Conservation (phyloP, 2,113 vertebrate species). For the Coracopsis vasa region DNA sequence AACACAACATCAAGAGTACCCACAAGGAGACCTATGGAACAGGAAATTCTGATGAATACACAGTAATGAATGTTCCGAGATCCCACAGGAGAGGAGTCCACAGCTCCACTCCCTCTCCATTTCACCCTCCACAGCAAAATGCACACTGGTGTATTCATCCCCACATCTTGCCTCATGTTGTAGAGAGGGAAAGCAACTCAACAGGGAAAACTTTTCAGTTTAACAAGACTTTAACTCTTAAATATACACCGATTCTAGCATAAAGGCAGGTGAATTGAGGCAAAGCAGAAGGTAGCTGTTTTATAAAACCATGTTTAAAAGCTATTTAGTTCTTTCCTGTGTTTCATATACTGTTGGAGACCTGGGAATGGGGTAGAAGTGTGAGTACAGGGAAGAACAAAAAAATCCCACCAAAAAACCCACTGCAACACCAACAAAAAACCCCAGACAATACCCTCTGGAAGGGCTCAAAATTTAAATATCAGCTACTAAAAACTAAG, state of each 20-base stretch:
- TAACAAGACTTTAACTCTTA: neutral
- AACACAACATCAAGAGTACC: slow-evolving; percentile 95
- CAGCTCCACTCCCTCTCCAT: neutral
- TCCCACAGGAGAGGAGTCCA: neutral
- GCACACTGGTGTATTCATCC: neutral
- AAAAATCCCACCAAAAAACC: neutral
- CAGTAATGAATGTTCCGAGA: neutral
- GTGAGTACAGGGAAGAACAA: neutral
- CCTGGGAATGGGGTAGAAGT: neutral
- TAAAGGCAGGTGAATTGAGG: neutral
- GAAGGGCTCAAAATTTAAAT: neutral
- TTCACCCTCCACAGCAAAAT: neutral
- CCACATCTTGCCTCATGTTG: fast-evolving
- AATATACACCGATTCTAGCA: neutral
- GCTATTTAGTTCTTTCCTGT: neutral
- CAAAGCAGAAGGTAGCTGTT: neutral
- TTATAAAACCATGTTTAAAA: neutral
- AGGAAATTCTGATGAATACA: neutral
- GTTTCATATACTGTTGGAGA: neutral
- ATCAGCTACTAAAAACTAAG: neutral
- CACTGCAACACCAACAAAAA: neutral
- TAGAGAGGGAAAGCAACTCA: neutral
- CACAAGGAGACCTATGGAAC: slow-evolving; percentile 87
- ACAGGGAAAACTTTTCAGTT: neutral
- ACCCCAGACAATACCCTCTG: neutral